Conservation (phyloP, 2,888 invertebrate genomes). For the Caenorhabditis parvicauda region DNA sequence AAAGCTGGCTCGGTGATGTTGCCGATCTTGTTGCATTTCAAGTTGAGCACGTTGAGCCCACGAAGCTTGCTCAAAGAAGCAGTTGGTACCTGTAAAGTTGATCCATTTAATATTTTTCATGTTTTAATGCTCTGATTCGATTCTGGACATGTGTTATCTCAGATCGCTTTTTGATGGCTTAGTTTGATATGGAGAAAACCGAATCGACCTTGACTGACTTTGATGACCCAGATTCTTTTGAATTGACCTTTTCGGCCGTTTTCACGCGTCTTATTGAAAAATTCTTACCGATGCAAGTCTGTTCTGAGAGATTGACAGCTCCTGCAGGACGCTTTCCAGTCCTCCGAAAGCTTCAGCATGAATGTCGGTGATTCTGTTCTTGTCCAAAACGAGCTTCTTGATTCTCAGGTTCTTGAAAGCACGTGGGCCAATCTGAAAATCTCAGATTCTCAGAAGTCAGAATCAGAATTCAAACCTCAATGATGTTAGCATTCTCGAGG, state of each 20-base stretch:
- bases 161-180: no score
- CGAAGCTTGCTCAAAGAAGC: constrained; percentile 44
- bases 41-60: constrained; percentile 52
- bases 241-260: background rate
- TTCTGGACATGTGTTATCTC: no score
- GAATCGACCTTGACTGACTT: no score
- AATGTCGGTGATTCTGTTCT: constrained; percentile 59
- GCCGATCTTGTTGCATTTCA: constrained; percentile 64
- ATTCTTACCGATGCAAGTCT: constrained; percentile 72
- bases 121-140: background rate
- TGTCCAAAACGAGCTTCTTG: constrained; percentile 62
- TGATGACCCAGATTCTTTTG: background rate
- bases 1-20: constrained; percentile 54
- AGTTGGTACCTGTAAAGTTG: constrained; percentile 42
- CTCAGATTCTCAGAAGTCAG: background rate
- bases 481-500: constrained; percentile 61
- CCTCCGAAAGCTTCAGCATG: constrained; percentile 68
- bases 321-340: constrained; percentile 77
- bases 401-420: constrained; percentile 71
- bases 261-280: constrained; percentile 62
- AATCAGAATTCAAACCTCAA: constrained; percentile 45
- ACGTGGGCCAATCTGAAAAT: constrained; percentile 62
- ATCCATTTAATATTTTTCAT: background rate
- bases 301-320: constrained; percentile 74
- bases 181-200: no score